These are phyloP conservation scores for Zaprionus kolodkinae DNA, from an alignment of 1,140 invertebrate genomes.

Conservation along the genomic window DNA sequence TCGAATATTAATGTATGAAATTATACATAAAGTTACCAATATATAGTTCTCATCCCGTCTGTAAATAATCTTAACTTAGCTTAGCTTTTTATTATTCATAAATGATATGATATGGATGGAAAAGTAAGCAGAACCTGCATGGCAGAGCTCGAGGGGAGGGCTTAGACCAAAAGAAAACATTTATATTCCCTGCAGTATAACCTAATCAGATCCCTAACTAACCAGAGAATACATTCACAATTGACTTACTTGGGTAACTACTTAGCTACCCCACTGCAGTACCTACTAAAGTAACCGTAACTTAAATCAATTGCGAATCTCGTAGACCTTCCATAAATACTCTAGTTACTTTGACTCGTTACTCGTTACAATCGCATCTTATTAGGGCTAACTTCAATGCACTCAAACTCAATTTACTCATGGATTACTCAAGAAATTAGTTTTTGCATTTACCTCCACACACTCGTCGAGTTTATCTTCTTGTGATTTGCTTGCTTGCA, in stretches of 20 bases:
- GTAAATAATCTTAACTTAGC: neutral
- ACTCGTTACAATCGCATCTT: neutral
- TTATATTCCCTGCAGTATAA: neutral
- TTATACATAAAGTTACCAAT: constrained; percentile 1
- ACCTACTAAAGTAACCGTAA: too few relatives aligned
- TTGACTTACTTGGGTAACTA: neutral
- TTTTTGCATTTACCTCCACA: neutral
- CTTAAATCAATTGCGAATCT: too few relatives aligned
- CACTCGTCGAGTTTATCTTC: neutral
- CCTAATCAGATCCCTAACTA: neutral
- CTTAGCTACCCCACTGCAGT: neutral
- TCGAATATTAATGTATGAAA: constrained; percentile 29
- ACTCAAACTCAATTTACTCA: neutral
- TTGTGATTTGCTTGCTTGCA: neutral
- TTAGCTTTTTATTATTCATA: constrained; percentile 2
- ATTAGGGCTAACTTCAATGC: neutral
- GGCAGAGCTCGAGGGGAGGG: too few relatives aligned
- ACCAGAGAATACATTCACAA: neutral
- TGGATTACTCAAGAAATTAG: neutral
- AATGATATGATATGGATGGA: neutral
- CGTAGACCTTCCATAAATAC: neutral
- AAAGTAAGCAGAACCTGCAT: neutral
- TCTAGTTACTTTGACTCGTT: neutral
- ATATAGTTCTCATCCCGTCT: neutral
- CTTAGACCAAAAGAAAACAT: neutral